Conservation (phyloP, 2,888 invertebrate genomes). For the Bembecia ichneumoniformis region DNA sequence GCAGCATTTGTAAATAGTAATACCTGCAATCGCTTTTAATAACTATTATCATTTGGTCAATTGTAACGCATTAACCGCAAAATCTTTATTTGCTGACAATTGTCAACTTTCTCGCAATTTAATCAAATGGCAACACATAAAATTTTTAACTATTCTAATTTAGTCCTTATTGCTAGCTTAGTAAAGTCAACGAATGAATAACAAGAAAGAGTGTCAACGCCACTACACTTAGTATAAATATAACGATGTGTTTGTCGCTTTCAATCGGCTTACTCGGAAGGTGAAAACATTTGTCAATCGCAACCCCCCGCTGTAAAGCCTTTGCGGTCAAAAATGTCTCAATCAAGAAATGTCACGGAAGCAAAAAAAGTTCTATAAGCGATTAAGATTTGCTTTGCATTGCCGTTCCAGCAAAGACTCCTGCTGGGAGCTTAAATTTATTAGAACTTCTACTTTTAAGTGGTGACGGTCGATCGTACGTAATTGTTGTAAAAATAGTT, state of each 20-base stretch:
- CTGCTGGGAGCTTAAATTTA: constrained; percentile 53
- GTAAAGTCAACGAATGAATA: constrained; percentile 4
- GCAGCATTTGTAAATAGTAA: too few species aligned
- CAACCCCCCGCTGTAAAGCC: constrained; percentile 51
- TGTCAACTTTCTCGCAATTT: constrained; percentile 29
- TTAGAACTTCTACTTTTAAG: constrained; percentile 14
- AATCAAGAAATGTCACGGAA: constrained; percentile 35
- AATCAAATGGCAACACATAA: constrained; percentile 10
- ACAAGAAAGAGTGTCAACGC: constrained; percentile 10
- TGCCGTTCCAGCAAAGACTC: constrained; percentile 36
- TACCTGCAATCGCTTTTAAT: constrained; percentile 20
- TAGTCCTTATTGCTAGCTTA: constrained; percentile 1
- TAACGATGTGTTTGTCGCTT: constrained; percentile 35
- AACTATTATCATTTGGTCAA: constrained; percentile 20
- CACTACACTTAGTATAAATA: constrained; percentile 20
- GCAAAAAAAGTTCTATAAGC: constrained; percentile 26
- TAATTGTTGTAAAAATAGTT: too few species aligned
- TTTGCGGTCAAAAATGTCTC: constrained; percentile 67
- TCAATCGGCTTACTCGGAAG: constrained; percentile 51
- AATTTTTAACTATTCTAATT: too few species aligned
- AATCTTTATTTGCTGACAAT: constrained; percentile 13
- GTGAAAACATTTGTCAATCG: constrained; percentile 35
- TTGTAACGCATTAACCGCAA: constrained; percentile 25
- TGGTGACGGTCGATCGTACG: neutral
- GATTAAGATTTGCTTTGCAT: constrained; percentile 29